Evolutionary conservation across 1,140 invertebrate genomes (phyloP).

Genomic region (Yoshiicerus persimilis): DNA sequence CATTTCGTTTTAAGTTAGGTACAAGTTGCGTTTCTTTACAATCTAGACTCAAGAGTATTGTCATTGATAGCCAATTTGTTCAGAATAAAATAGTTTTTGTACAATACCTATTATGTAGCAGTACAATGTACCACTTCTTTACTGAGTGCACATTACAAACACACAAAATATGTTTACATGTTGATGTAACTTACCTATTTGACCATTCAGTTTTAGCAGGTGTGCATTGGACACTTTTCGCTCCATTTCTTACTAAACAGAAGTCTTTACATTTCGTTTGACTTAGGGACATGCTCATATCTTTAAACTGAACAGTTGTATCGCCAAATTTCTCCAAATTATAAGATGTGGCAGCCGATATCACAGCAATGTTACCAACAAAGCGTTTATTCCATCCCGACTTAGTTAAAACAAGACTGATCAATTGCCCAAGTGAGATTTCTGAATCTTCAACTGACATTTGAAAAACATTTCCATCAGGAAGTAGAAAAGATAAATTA

Average conservation of each 20-base stretch:
- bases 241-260: constrained; percentile 47
- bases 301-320: constrained; percentile 24
- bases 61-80: too few relatives aligned
- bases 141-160: too few relatives aligned
- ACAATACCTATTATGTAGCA: too few relatives aligned
- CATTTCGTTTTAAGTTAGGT: too few relatives aligned
- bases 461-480: constrained; percentile 37
- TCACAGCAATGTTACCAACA: not conserved
- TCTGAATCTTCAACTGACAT: constrained; percentile 12
- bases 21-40: too few relatives aligned
- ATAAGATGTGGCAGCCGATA: not conserved
- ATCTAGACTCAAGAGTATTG: too few relatives aligned
- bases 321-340: constrained; percentile 48
- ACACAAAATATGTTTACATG: too few relatives aligned
- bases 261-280: constrained; percentile 46
- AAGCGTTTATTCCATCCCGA: constrained; percentile 41
- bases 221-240: constrained; percentile 44
- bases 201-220: constrained; percentile 6
- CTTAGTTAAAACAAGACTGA: constrained; percentile 24
- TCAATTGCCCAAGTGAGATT: constrained; percentile 37
- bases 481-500: constrained; percentile 43
- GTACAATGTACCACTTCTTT: too few relatives aligned
- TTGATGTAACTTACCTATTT: not conserved
- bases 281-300: constrained; percentile 22
- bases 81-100: too few relatives aligned